Base-by-base conservation (phyloP, 2,113 vertebrate species). In the Saccopteryx leptura region DNA sequence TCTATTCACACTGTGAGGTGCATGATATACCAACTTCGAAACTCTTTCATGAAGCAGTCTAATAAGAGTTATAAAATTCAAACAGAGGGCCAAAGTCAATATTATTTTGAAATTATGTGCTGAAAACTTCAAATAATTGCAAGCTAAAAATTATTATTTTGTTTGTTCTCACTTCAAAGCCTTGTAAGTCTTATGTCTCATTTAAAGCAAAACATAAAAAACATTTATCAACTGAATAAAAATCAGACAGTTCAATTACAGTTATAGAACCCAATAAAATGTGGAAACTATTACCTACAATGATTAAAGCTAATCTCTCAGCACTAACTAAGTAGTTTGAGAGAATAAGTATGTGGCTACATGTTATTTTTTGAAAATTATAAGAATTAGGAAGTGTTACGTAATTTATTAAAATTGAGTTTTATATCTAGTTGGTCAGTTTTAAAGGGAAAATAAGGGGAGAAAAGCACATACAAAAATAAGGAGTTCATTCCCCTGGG, bases 161-260 rank as follows among this genome's bases (percentile, higher is more conserved):
- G 66, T 93, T 93, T 93, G 85, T 72, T 81, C 5, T 89, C 33
- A n/a, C 48, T 63, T 91, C 81, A 83, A 97, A 91, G 24, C 52
- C 74, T 68, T 54, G 56, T 39, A 81, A 85, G 68, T 79, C 19
- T 93, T 68, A 56, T 76, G 28, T 91, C 66, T 94, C 80, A 93
- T 93, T 96, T 95, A 93, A 86, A 95, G 68, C 31, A 46, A 91
- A 94, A 79, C 74, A 68, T 52, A 92, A 95, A 61, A 90, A 93
- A 69, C 19, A 88, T 23, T 33, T 79, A 96, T 68, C 83, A 97
- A 65, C 33, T 83, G 31, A 93, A 93, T 93, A 79, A 90, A 93
- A 94, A 86, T 39, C 66, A 74, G 56, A 93, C 80, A 90, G 69
- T 83, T 93, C 94, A 95, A 95, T 96, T 95, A 94, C 18, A 91